These are phyloP conservation scores for Cataglyphis hispanica DNA, from an alignment of 1,140 invertebrate species.

Conservation along the genomic window DNA sequence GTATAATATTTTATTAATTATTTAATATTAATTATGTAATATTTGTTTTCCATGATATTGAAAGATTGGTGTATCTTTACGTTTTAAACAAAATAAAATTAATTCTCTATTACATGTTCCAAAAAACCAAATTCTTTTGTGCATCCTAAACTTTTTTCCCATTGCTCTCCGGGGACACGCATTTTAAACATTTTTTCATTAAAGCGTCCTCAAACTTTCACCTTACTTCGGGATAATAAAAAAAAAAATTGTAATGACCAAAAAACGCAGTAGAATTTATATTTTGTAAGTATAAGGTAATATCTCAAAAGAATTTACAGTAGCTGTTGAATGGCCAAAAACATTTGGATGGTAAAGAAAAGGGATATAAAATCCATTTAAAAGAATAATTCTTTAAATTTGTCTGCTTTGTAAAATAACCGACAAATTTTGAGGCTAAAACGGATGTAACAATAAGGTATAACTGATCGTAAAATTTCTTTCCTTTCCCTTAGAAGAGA, in stretches of 20 bases:
- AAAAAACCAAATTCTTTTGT: not conserved
- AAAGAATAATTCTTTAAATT: constrained; percentile 43
- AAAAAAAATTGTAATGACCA: constrained; percentile 72
- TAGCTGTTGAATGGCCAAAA: not conserved
- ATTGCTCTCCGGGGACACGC: constrained; percentile 14
- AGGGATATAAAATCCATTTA: constrained; percentile 77
- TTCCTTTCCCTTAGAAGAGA: not conserved
- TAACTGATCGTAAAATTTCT: constrained; percentile 71
- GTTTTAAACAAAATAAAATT: not conserved
- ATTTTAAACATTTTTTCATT: constrained; percentile 54
- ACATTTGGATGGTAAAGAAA: constrained; percentile 19
- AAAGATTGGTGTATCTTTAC: not conserved
- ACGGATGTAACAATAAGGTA: not conserved
- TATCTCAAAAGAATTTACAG: constrained; percentile 63
- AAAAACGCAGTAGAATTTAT: constrained; percentile 75
- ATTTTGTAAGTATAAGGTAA: constrained; percentile 52
- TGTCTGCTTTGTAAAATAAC: constrained; percentile 8
- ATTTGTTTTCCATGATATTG: not conserved
- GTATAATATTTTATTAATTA: no score
- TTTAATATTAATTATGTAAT: no score
- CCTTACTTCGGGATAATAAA: not conserved
- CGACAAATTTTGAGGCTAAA: no score
- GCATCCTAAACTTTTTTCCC: no score
- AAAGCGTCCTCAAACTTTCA: constrained; percentile 65
- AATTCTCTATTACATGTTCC: not conserved